Base-by-base conservation (phyloP, 2,888 invertebrate species). In the Epinotia bilunana region DNA sequence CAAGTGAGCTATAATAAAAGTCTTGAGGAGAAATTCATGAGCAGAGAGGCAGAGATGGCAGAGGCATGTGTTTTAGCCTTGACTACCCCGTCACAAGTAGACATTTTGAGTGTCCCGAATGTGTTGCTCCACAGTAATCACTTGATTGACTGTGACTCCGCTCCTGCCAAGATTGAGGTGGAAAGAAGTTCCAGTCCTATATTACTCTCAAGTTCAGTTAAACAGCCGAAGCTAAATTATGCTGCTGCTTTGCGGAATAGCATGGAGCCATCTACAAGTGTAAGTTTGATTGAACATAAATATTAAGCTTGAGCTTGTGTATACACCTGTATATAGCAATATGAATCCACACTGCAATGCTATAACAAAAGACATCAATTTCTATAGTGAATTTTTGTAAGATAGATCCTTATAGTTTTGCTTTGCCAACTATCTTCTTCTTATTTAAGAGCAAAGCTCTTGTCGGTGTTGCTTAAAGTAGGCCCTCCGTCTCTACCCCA, bases 21-120 rank as follows among this genome's bases (percentile, higher is more conserved):
- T 69, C 72, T 87, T 69, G 86, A 89, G 70, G 88, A 90, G 43
- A 91, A 89, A 78, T 82, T 84, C 69, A 81, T 86, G 49, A 87
- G 88, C 72, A 84, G 86, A 74, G 89, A 93, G 79, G 77, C 84
- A 55, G 93, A 92, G 83, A 91, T 94, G 90, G 91, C 90, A 2
- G 82, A 90, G 78, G 93, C 90, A 13, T 94, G 93, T 80, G 83
- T 91, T 23, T 87, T 89, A 77, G 93, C 92, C 55, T 77, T 94
- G 73, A 87, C 87, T 78, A 88, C 87, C 67, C 88, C 90, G 46
- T 78, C 88, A 11, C 84, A 83, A 77, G 83, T 88, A 49, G 88
- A 93, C 70, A 89, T 90, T 77, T 81, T 91, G 55, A 90, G 86
- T 83, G 80, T 85, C 62, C 87, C 87, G 71, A 90, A 89, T 80